Base-by-base conservation (phyloP, 2,888 invertebrate species). In the Drosophila mettleri region DNA sequence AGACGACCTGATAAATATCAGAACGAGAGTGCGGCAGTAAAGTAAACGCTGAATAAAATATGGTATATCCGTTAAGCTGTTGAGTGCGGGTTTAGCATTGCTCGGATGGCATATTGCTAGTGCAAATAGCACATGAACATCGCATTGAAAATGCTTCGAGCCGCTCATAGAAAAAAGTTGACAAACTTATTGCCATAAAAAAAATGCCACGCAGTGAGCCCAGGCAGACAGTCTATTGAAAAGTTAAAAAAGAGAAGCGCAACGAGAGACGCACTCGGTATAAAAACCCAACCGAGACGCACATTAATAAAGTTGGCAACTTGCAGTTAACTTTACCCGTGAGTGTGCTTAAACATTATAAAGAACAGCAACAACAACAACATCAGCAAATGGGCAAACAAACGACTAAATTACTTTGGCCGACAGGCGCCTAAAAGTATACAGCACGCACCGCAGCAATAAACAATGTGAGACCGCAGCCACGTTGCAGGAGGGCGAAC, bases 281-380 rank as follows among this genome's bases (percentile, higher is more conserved):
- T 53, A 69, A 59, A 52, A 48, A 52, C 49, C 53, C 60, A 63
- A 60, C 48, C 31, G 74, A 71, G 74, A 58, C 63, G 52, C 52
- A 86, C 83, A 88, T 88, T 83, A 88, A 85, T 83, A 85, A 85
- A 85, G 76, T 86, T 83, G 80, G 63, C 69, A 83, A 86, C 75
- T 87, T 80, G 75, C 72, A 80, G 78, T 80, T 88, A 85, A 85
- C 78, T 85, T 85, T 78, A 80, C 85, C 88, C 85, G 84, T 78
- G 85, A 86, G 85, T 80, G 86, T 85, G 78, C 86, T 85, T 88
- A 78, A 78, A 58, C 76, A 88, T 86, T 88, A 74, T 88, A 83
- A 86, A 83, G 55, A 71, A 68, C 38, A 46, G 27, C 59, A 62
- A 41, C 66, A 69, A 69, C 65, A 76, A 62, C 49, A 67, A 69